These are phyloP conservation scores for Vimba vimba DNA, from an alignment of 2,113 vertebrate species.

Conservation along the genomic window DNA sequence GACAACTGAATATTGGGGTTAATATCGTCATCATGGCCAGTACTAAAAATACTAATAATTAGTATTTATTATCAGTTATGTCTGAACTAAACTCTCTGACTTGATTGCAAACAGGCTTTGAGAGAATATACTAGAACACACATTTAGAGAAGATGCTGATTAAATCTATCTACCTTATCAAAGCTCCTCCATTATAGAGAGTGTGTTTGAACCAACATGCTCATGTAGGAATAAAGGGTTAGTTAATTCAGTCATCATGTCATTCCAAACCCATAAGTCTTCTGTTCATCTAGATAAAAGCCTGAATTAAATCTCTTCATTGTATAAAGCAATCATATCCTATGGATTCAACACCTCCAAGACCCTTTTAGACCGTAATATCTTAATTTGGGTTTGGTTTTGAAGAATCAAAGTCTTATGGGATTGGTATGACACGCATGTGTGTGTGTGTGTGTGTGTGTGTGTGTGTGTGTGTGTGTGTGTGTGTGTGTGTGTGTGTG, in stretches of 20 bases:
- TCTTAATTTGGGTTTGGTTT: no score
- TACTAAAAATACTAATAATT: no score
- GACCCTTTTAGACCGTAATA: not conserved
- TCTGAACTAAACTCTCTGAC: constrained; percentile 7
- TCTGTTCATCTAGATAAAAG: not conserved
- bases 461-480: not conserved
- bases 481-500: not conserved
- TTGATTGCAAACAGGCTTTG: constrained; percentile 21
- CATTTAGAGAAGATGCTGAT: constrained; percentile 38
- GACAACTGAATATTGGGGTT: no score
- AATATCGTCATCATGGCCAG: no score
- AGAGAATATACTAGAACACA: constrained; percentile 36
- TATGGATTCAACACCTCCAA: not conserved
- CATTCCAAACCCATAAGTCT: not conserved
- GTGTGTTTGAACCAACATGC: not conserved
- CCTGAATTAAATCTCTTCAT: not conserved
- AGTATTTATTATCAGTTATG: not conserved
- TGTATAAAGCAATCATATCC: not conserved
- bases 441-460: not conserved
- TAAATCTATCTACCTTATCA: constrained; percentile 10
- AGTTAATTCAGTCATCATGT: not conserved
- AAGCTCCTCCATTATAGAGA: not conserved
- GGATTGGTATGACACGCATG: not conserved
- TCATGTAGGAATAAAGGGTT: no score
- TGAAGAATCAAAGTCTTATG: no score